Evolutionary conservation across 2,797 vertebrate species (phyloP).

Genomic region (Thunnus albacares): DNA sequence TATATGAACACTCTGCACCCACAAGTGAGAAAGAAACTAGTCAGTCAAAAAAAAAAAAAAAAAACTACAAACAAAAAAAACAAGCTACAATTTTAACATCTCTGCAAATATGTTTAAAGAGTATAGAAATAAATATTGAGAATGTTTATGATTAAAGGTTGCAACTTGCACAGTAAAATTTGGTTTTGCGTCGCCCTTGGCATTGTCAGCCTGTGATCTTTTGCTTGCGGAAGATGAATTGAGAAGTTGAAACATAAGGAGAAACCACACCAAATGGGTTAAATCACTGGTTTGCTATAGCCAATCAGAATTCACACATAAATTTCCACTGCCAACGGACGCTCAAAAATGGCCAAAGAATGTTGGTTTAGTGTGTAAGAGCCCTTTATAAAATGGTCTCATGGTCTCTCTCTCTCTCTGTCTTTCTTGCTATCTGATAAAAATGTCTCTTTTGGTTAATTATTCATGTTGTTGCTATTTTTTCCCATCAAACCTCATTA

Average conservation of each 20-base stretch:
- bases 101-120: neutral
- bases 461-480: conserved; percentile 43
- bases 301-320: neutral
- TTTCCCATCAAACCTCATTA: conserved; percentile 53
- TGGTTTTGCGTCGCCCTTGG: neutral
- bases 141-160: neutral
- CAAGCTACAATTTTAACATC: neutral
- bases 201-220: neutral
- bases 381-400: neutral
- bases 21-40: neutral
- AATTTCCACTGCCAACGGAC: neutral
- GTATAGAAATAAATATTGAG: neutral
- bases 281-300: neutral
- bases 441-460: conserved; percentile 27
- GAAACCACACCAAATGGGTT: conserved; percentile 3
- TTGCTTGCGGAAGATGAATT: neutral
- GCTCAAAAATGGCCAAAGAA: neutral
- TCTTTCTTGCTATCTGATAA: conserved; percentile 33
- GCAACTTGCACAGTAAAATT: neutral
- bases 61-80: neutral
- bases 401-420: neutral
- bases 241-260: neutral
- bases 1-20: neutral
- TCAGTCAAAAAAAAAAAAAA: neutral
- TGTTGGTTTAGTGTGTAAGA: conserved; percentile 4